A percentile compares a stretch with the other conserved stretches of the same genome.
Evolutionary conservation across 2,797 vertebrate species (phyloP).

Genomic region (Notolepis coatsorum): DNA sequence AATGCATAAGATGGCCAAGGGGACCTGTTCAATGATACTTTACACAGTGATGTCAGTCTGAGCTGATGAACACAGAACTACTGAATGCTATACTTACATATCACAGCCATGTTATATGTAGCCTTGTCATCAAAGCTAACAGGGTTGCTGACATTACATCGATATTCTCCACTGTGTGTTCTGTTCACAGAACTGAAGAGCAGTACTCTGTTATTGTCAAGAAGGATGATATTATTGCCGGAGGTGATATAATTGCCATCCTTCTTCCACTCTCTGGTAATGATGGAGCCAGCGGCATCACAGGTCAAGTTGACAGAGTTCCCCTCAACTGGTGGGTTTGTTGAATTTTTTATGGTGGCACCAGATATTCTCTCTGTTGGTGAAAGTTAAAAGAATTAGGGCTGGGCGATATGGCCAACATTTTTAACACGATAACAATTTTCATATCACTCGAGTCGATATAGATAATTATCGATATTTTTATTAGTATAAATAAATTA

Average conservation of each 20-base stretch:
- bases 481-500: no score
- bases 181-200: slow-evolving; percentile 43
- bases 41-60: no score
- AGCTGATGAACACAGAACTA: not conserved
- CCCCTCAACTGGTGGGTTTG: slow-evolving; percentile 26
- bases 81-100: slow-evolving; percentile 52
- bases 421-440: not conserved
- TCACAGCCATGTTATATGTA: slow-evolving; percentile 24
- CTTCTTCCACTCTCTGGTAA: slow-evolving; percentile 59
- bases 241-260: slow-evolving; percentile 31
- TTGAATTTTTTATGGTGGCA: slow-evolving; percentile 12
- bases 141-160: slow-evolving; percentile 57
- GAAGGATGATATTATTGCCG: slow-evolving; percentile 25
- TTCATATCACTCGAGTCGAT: not conserved
- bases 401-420: no score
- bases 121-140: not conserved
- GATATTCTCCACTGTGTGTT: slow-evolving; percentile 58
- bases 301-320: slow-evolving; percentile 48
- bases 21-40: no score
- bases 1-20: not conserved
- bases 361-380: slow-evolving; percentile 45
- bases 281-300: slow-evolving; percentile 39
- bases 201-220: slow-evolving; percentile 40
- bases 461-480: no score
- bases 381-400: no score